Percentiles rank a stretch among this genome's conserved stretches.
These are phyloP conservation scores for Eupristina koningsbergeri DNA, from an alignment of 1,140 invertebrate species.

Conservation along the genomic window DNA sequence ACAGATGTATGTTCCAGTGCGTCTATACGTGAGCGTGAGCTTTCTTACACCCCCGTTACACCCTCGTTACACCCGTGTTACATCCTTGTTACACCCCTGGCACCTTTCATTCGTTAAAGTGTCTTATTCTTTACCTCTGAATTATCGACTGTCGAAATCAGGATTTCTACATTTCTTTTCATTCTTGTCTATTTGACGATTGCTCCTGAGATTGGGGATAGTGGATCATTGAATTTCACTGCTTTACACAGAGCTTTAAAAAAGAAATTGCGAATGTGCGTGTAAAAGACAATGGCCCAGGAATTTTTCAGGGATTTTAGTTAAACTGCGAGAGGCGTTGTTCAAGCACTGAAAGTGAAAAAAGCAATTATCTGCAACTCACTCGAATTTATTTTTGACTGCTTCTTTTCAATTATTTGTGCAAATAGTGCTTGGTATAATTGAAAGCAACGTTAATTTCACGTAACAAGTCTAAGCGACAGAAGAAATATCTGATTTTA, in stretches of 20 bases:
- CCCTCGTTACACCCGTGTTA: neutral
- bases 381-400: too few relatives aligned
- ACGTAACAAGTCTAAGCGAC: too few relatives aligned
- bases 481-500: too few relatives aligned
- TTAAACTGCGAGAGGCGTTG: neutral
- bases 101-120: conserved; percentile 42
- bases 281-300: neutral
- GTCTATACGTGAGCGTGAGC: conserved; percentile 4
- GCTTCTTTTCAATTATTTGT: too few relatives aligned
- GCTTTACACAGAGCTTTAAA: neutral
- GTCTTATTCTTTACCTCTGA: conserved; percentile 50
- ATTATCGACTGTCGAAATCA: conserved; percentile 59
- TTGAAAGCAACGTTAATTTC: too few relatives aligned
- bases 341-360: neutral
- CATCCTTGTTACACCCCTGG: neutral
- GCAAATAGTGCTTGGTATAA: too few relatives aligned
- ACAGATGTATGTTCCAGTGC: conserved; percentile 50
- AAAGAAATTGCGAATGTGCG: neutral
- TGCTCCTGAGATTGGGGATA: neutral
- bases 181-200: neutral
- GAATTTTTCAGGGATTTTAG: neutral
- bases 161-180: conserved; percentile 16
- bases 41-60: neutral
- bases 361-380: too few relatives aligned
- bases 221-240: neutral